Evolutionary conservation across 1,140 invertebrate genomes (phyloP).

Genomic region (Vollenhovia emeryi): DNA sequence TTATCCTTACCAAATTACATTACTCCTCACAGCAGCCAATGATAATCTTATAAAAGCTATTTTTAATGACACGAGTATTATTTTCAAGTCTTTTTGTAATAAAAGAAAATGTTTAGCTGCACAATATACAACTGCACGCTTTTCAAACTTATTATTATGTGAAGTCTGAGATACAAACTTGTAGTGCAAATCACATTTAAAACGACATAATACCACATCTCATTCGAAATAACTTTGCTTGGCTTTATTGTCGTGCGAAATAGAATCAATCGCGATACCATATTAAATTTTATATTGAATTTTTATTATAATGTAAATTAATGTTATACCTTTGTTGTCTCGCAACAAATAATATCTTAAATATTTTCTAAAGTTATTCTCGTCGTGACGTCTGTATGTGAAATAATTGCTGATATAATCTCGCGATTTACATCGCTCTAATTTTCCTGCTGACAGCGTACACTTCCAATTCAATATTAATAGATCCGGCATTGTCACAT

Average conservation of each 20-base stretch:
- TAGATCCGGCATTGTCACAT: constrained; percentile 16
- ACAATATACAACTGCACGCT: not conserved
- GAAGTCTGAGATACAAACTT: too few species aligned
- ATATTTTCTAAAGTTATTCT: not conserved
- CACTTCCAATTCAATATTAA: constrained; percentile 33
- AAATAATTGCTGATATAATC: constrained; percentile 35
- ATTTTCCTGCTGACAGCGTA: constrained; percentile 33
- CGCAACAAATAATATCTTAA: not conserved
- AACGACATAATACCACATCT: not conserved
- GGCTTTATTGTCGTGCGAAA: not conserved
- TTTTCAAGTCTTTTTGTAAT: not conserved
- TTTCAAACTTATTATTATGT: not conserved
- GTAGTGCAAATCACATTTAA: not conserved
- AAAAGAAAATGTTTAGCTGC: not conserved
- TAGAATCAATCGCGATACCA: not conserved
- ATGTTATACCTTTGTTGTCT: not conserved
- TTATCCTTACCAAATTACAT: not conserved
- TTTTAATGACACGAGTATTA: not conserved
- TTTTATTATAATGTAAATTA: not conserved
- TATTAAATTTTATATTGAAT: not conserved
- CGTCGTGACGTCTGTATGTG: not conserved
- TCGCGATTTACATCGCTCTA: constrained; percentile 10
- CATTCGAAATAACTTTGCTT: not conserved
- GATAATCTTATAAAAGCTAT: not conserved
- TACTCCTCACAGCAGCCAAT: not conserved